Conservation (phyloP, 1,140 invertebrate genomes). For the Pachypsylla venusta region DNA sequence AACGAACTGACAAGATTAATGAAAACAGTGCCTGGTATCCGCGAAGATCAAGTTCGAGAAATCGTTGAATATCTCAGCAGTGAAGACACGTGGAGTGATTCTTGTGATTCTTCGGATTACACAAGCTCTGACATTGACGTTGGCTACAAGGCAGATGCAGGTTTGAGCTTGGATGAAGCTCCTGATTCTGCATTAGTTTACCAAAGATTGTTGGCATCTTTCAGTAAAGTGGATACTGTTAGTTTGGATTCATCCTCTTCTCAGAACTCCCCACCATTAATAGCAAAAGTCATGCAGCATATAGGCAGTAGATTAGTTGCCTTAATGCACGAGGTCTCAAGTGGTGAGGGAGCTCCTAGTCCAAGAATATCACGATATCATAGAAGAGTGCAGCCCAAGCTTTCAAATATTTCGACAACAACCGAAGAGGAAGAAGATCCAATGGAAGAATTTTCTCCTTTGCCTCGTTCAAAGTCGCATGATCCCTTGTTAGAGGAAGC, state of each 20-base stretch:
- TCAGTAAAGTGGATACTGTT: conserved; percentile 49
- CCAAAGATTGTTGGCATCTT: conserved; percentile 62
- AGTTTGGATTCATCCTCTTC: conserved; percentile 36
- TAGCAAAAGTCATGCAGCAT: conserved; percentile 83
- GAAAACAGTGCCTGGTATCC: conserved; percentile 80
- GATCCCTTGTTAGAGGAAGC: conserved; percentile 44
- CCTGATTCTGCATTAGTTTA: conserved; percentile 65
- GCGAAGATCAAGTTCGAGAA: conserved; percentile 76
- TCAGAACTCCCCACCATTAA: conserved; percentile 65
- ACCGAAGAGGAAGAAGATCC: conserved; percentile 65
- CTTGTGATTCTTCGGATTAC: conserved; percentile 78
- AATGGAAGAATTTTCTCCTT: conserved; percentile 34
- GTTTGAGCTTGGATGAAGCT: conserved; percentile 36
- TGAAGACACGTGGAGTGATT: conserved; percentile 84
- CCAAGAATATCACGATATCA: conserved; percentile 30
- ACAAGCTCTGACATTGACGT: conserved; percentile 73
- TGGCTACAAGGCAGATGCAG: conserved; percentile 44
- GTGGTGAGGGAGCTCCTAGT: conserved; percentile 35
- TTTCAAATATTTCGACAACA: conserved; percentile 46
- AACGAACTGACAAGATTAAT: conserved; percentile 74
- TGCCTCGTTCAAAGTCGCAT: conserved; percentile 58
- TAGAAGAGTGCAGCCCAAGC: conserved; percentile 37
- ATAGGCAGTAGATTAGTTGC: conserved; percentile 77
- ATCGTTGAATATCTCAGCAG: conserved; percentile 82
- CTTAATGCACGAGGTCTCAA: conserved; percentile 81